These are phyloP conservation scores for Loris lydekkerianus DNA, from an alignment of 2,797 vertebrate genomes.

Conservation along the genomic window DNA sequence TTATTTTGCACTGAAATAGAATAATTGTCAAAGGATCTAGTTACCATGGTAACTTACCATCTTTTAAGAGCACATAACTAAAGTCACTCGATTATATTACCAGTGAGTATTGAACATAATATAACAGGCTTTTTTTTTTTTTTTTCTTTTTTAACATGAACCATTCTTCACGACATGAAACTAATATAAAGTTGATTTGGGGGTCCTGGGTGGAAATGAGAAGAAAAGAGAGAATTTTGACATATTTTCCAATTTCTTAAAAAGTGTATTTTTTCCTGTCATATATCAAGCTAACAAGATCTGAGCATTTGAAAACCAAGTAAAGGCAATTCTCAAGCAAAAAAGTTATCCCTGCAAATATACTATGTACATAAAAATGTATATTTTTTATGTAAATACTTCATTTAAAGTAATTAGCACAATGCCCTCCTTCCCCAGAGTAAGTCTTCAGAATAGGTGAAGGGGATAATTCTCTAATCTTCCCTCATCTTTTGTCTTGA, in stretches of 20 bases:
- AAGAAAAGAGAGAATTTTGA: background rate
- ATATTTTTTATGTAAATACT: background rate
- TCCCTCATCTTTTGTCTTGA: background rate
- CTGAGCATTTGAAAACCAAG: background rate
- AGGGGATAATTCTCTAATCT: background rate
- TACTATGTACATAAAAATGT: background rate
- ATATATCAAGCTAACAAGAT: background rate
- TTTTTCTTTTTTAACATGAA: conserved; percentile 47
- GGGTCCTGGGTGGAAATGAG: background rate
- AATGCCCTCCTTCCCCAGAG: background rate
- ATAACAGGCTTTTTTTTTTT: conserved; percentile 20
- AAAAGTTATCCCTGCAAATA: background rate
- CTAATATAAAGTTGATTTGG: conserved; percentile 36
- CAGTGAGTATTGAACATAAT: conserved; percentile 53
- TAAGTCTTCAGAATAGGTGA: background rate
- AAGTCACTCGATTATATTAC: conserved; percentile 63
- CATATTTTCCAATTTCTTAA: conserved; percentile 17
- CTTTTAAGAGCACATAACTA: conserved; percentile 66
- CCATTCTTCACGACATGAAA: conserved; percentile 41
- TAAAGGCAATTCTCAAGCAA: background rate
- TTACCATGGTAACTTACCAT: conserved; percentile 72
- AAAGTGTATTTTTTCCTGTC: background rate
- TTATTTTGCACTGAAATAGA: conserved; percentile 77
- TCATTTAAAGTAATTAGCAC: background rate
- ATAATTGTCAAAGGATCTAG: conserved; percentile 69